phyloP scores from a whole-genome alignment of 2,113 vertebrate species.

The Aspidoscelis tigris region DNA sequence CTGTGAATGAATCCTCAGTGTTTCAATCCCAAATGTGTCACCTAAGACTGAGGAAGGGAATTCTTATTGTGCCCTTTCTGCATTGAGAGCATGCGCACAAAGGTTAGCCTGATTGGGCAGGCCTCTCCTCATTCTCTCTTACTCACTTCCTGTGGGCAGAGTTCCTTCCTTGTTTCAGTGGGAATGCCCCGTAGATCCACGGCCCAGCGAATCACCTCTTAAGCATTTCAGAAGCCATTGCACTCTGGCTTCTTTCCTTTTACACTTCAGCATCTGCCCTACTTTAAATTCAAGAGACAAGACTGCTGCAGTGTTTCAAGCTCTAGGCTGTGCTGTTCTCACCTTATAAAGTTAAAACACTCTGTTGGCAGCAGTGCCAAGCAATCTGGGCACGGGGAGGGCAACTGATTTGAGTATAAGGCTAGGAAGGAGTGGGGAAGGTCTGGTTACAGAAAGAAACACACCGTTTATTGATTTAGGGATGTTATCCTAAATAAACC shows the following conservation, averaged over 20 bases:
- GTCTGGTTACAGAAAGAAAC: neutral
- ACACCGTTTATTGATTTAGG: neutral
- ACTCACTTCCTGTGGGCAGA: constrained; percentile 69
- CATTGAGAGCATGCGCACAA: constrained; percentile 27
- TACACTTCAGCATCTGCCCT: neutral
- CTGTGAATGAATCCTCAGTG: too few species aligned
- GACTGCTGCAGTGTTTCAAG: neutral
- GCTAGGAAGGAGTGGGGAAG: neutral
- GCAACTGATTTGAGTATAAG: neutral
- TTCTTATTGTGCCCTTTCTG: neutral
- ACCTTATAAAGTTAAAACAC: neutral
- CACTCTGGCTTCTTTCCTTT: too few species aligned
- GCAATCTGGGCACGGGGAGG: neutral
- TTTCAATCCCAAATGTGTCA: neutral
- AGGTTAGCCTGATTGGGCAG: constrained; percentile 12
- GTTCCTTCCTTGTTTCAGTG: constrained; percentile 55
- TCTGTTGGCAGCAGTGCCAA: accelerated
- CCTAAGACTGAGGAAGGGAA: neutral
- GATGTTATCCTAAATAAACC: too few species aligned
- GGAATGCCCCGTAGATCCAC: constrained; percentile 25
- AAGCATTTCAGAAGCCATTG: neutral
- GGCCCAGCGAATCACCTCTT: constrained; percentile 1
- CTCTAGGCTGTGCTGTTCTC: neutral
- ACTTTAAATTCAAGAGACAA: neutral
- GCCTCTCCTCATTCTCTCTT: constrained; percentile 75